These are phyloP conservation scores for Geodia barretti DNA, from an alignment of 37 sponge, comb jelly and placozoan genomes.

Conservation along the genomic window DNA sequence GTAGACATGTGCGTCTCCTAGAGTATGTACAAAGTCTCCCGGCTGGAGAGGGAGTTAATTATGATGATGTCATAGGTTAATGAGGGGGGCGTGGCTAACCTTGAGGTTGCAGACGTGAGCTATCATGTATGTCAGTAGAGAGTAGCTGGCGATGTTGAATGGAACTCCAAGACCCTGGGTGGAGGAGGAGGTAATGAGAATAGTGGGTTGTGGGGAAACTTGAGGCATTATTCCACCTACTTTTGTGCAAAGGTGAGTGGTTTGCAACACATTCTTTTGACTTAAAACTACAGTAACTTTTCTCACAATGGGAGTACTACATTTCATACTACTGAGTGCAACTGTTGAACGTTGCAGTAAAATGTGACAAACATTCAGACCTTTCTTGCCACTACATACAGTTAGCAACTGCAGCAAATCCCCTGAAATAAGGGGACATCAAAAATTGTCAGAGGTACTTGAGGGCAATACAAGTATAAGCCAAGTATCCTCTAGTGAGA, in stretches of 20 bases:
- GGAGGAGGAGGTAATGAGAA: background rate
- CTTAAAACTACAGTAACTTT: too few relatives aligned
- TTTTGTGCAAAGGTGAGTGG: too few relatives aligned
- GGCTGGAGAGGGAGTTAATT: constrained; percentile 32
- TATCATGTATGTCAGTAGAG: constrained; percentile 97
- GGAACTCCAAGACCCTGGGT: constrained; percentile 95
- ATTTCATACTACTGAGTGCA: too few relatives aligned
- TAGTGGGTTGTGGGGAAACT: background rate
- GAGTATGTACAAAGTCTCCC: constrained; percentile 82
- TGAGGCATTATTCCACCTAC: background rate
- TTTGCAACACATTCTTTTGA: too few relatives aligned
- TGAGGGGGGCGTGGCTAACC: constrained; percentile 23
- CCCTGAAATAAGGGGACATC: too few relatives aligned
- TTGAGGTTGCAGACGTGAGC: constrained; percentile 90
- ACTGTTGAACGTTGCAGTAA: too few relatives aligned
- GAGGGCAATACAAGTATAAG: too few relatives aligned
- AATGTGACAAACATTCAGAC: too few relatives aligned
- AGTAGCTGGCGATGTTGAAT: constrained; percentile 98
- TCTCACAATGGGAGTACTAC: too few relatives aligned
- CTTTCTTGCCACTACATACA: too few relatives aligned
- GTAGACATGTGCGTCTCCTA: constrained; percentile 94
- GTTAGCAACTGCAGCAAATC: too few relatives aligned
- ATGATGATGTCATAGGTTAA: background rate
- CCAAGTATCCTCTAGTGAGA: too few relatives aligned
- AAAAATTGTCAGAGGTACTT: background rate